A percentile compares a stretch with the other conserved stretches of the same genome.
These are phyloP conservation scores for Cryptops parisi DNA, from an alignment of 2,888 invertebrate species.

Conservation along the genomic window DNA sequence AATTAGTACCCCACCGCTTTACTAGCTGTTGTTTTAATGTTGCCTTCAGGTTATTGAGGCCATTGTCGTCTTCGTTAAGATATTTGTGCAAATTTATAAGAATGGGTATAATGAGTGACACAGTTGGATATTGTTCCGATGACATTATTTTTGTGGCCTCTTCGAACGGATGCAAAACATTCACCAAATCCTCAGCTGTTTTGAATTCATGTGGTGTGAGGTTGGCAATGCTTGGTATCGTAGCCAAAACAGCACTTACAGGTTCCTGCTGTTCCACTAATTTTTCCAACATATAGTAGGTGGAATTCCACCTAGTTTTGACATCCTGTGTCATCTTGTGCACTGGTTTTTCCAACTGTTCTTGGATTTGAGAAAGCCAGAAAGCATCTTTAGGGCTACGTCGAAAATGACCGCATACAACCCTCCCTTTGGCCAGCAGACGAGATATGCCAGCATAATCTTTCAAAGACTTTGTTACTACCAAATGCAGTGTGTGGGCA, in stretches of 20 bases:
- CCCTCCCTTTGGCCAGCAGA: neutral
- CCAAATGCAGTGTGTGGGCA: neutral
- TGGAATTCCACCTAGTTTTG: neutral
- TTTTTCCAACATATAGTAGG: neutral
- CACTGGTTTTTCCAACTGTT: neutral
- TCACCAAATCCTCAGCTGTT: neutral
- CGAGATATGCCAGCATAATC: neutral
- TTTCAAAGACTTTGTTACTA: neutral
- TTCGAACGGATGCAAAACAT: neutral
- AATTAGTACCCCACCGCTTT: neutral
- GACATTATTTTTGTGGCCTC: neutral
- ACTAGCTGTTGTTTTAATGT: neutral
- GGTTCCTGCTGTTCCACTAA: neutral
- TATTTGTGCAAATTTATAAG: neutral
- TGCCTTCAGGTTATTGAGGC: neutral
- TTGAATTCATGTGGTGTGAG: neutral
- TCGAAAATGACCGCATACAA: neutral
- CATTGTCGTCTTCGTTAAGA: neutral
- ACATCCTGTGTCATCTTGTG: neutral
- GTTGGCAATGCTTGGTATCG: neutral
- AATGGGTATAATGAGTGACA: neutral
- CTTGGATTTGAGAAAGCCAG: neutral
- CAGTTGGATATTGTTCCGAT: neutral
- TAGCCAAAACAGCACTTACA: neutral
- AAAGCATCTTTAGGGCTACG: neutral